phyloP scores from a whole-genome alignment of 2,113 vertebrate species.

The Sus scrofa region DNA sequence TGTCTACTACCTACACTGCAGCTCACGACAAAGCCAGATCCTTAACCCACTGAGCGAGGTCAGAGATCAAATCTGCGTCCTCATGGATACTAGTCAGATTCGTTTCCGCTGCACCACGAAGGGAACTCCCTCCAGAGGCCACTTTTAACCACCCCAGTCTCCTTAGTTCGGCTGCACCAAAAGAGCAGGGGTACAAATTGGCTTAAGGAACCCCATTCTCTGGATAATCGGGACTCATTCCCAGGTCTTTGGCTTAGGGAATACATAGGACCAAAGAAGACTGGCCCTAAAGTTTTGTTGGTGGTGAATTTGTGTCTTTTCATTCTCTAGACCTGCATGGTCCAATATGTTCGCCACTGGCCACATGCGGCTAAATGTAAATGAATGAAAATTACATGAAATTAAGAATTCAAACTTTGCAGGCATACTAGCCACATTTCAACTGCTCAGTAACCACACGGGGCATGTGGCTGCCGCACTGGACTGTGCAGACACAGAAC shows the following conservation, averaged over 20 bases:
- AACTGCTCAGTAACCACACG: not conserved
- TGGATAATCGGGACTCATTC: not conserved
- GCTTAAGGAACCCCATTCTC: not conserved
- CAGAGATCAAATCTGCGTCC: no score
- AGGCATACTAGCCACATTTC: not conserved
- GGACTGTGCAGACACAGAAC: not conserved
- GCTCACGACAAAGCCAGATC: no score
- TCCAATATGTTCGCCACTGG: not conserved
- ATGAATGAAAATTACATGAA: not conserved
- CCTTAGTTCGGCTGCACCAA: not conserved
- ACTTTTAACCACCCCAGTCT: not conserved
- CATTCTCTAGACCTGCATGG: not conserved
- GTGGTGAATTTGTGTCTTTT: not conserved
- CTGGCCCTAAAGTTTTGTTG: not conserved
- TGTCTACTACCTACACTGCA: no score
- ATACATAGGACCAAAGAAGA: not conserved
- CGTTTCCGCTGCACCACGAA: no score
- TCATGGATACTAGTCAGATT: no score
- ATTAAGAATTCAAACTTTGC: not conserved
- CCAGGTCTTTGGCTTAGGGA: not conserved
- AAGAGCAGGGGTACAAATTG: no score
- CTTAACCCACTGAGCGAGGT: no score
- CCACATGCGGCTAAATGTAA: not conserved
- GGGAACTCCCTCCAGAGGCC: no score
- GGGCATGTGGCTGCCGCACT: rapidly evolving